Conservation (phyloP, 2,113 vertebrate species). For the Nansenia antarctica region DNA sequence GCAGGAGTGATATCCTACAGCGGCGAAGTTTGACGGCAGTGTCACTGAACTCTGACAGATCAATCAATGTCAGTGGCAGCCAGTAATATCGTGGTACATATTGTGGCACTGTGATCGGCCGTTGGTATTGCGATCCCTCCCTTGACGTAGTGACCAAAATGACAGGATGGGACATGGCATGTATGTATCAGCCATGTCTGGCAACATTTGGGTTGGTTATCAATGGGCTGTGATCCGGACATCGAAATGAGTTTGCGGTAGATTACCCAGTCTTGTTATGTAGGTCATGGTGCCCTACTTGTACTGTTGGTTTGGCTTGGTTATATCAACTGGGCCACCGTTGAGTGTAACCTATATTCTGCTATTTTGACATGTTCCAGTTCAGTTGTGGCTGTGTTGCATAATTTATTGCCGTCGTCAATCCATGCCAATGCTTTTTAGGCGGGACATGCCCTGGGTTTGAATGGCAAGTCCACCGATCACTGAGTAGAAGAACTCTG, state of each 20-base stretch:
- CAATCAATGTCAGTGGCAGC: neutral
- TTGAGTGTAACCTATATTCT: slow-evolving; percentile 46
- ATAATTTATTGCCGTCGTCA: slow-evolving; percentile 48
- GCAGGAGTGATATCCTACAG: neutral
- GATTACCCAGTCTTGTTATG: slow-evolving; percentile 40
- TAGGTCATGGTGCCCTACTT: slow-evolving; percentile 65
- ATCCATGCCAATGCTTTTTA: slow-evolving; percentile 5
- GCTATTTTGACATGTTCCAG: slow-evolving; percentile 45
- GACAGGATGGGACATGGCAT: slow-evolving; percentile 3
- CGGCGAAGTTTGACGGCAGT: neutral
- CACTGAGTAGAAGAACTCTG: too few relatives aligned
- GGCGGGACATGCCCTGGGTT: neutral
- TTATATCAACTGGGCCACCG: slow-evolving; percentile 35
- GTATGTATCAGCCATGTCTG: neutral
- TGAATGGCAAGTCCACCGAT: neutral
- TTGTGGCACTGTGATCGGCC: neutral
- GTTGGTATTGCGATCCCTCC: neutral
- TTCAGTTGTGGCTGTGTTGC: slow-evolving; percentile 28
- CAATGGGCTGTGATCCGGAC: neutral
- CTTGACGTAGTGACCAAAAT: neutral
- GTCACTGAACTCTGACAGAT: neutral
- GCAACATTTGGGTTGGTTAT: slow-evolving; percentile 18
- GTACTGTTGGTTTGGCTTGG: slow-evolving; percentile 34
- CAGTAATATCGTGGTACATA: slow-evolving; percentile 1
- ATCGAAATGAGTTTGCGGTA: too few relatives aligned